phyloP scores from a whole-genome alignment of 2,113 vertebrate genomes.

The Oncorhynchus tshawytscha region DNA sequence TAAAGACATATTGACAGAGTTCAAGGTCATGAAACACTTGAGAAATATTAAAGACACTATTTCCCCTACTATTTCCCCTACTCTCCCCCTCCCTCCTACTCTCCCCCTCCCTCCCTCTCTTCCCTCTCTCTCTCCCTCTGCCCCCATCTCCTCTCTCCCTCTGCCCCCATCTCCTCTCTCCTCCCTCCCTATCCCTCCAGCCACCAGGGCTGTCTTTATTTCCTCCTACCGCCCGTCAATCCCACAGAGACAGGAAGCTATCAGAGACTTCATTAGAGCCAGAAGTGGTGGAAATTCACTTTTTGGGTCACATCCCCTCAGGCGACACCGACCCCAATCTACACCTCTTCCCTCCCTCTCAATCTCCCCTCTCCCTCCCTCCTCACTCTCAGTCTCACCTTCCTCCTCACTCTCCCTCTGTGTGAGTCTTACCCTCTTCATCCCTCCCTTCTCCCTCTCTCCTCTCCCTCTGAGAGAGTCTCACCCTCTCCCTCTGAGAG shows the following conservation, averaged over 20 bases:
- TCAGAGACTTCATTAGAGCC: background rate
- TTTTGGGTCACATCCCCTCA: background rate
- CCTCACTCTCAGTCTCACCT: no score
- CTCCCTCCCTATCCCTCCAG: background rate
- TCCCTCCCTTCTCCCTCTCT: no score
- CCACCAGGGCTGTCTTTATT: background rate
- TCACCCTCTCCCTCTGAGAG: no score
- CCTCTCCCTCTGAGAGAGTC: no score
- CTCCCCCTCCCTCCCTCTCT: no score
- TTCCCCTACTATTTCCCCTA: background rate
- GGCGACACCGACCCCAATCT: background rate
- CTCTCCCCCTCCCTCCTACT: no score
- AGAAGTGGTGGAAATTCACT: background rate
- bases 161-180: fast-evolving
- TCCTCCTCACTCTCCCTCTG: no score
- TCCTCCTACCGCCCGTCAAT: background rate
- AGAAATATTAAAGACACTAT: background rate
- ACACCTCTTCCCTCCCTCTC: no score
- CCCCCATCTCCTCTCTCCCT: background rate
- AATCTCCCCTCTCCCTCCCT: no score
- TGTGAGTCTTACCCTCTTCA: no score
- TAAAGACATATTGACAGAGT: background rate
- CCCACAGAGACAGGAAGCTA: background rate
- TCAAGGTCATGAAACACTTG: background rate
- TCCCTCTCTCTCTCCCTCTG: background rate